Base-by-base conservation (phyloP, 1,140 invertebrate genomes). In the Atta texana region DNA sequence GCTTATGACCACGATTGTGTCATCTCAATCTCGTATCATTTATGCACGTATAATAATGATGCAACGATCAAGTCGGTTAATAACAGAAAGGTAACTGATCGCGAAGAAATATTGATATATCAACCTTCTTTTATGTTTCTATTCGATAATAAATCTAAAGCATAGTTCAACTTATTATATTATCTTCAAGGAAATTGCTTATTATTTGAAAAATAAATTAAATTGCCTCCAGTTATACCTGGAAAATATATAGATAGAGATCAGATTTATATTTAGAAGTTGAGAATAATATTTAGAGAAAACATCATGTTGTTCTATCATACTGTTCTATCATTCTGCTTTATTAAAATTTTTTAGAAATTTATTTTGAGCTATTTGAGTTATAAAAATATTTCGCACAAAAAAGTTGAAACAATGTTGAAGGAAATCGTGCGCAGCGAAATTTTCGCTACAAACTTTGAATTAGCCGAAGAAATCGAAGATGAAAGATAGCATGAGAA, bases 311-410 rank as follows among this genome's bases (percentile, higher is more conserved):
- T 16, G 8, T 49, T 24, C 10, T n/a, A 24, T 44, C 6, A 21
- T 21, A 3, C 7, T 16, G n/a, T 49, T 24, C 21, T n/a, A 18
- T 39, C 6, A 31, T 76, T 59, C n/a, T 24, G n/a, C 8, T 21
- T 39, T 75, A 64, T 78, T n/a, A 66, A 3, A 64, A 49, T 66
- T 78, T 66, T 78, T 51, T n/a, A 51, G 24, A 78, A 68, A 78
- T 78, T 44, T 44, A 44, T 44, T 44, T 44, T 44, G 39, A 44
- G 10, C 39, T 44, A 44, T 10, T 44, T 44, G 39, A 44, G 39
- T 44, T 44, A 44, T 44, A 44, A 44, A 44, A 10, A 44, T 44
- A 44, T 12, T 44, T 49, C 44, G 24, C 21, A 31, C 4, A 18
- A 77, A 44, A 18, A 44, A 18, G 18, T 12, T 7, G 34, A 64